Evolutionary conservation across 2,797 vertebrate species (phyloP).

Genomic region (Macroramphosus scolopax): DNA sequence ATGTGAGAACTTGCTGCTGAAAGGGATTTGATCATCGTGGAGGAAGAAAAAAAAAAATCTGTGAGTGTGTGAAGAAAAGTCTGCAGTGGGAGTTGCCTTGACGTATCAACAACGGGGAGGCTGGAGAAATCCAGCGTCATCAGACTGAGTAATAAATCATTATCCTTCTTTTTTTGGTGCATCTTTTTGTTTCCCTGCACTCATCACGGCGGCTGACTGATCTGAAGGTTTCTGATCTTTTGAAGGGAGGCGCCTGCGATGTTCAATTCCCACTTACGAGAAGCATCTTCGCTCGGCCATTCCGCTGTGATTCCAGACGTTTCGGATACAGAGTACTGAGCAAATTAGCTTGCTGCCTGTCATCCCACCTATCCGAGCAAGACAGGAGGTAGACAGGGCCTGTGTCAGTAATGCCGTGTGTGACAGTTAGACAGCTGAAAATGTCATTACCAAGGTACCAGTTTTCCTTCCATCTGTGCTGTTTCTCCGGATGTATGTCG

Average conservation of each 20-base stretch:
- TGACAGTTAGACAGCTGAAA: constrained; percentile 54
- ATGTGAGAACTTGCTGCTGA: constrained; percentile 19
- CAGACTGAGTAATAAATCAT: constrained; percentile 5
- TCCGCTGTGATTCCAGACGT: constrained; percentile 34
- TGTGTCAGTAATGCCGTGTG: constrained; percentile 30
- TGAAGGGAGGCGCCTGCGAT: constrained; percentile 11
- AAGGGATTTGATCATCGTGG: constrained; percentile 30
- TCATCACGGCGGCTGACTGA: constrained; percentile 18
- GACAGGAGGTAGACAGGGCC: constrained; percentile 26
- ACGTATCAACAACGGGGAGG: constrained; percentile 14
- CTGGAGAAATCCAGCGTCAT: constrained; percentile 4
- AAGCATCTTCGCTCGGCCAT: background rate
- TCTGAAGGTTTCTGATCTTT: constrained; percentile 22
- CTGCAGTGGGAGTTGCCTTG: constrained; percentile 20
- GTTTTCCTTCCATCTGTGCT: constrained; percentile 30
- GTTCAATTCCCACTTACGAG: constrained; percentile 28
- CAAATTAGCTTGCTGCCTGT: constrained; percentile 53
- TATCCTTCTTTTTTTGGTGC: constrained; percentile 14
- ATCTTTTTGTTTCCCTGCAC: constrained; percentile 18
- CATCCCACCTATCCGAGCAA: constrained; percentile 37
- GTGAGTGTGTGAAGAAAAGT: constrained; percentile 5
- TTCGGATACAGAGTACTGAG: constrained; percentile 27
- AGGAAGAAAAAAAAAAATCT: background rate
- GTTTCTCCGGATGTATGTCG: constrained; percentile 37
- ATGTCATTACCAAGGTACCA: constrained; percentile 27